Percentiles rank a stretch among this genome's conserved stretches.
These are phyloP conservation scores for Prietella phreatophila DNA, from an alignment of 2,113 vertebrate species.

Conservation along the genomic window DNA sequence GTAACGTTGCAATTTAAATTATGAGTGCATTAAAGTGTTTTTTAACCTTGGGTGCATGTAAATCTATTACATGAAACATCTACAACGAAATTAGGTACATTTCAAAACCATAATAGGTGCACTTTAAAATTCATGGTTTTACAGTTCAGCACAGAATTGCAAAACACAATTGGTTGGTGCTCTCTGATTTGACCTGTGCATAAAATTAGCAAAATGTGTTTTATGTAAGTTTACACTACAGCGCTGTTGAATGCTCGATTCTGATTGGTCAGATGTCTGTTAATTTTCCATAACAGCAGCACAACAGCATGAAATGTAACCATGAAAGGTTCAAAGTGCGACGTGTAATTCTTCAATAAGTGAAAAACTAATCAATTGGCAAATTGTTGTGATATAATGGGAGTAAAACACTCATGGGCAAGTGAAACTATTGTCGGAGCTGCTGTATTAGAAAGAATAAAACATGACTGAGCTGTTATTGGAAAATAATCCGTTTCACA, in stretches of 20 bases:
- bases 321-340: not conserved
- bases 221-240: not conserved
- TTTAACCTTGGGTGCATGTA: too few relatives aligned
- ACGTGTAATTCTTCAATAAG: not conserved
- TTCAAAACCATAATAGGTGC: too few relatives aligned
- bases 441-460: not conserved
- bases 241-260: not conserved
- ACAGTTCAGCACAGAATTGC: not conserved
- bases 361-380: not conserved
- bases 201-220: not conserved
- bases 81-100: too few relatives aligned
- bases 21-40: too few relatives aligned
- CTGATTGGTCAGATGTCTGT: not conserved
- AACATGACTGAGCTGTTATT: not conserved
- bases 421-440: not conserved
- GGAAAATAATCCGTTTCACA: not conserved
- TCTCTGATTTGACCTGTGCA: not conserved
- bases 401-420: not conserved
- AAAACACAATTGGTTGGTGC: not conserved
- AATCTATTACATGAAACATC: too few relatives aligned
- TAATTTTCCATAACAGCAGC: not conserved
- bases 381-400: not conserved
- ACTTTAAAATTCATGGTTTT: not conserved
- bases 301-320: not conserved
- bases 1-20: too few relatives aligned